Base-by-base conservation (phyloP, 1,140 invertebrate species). In the Pogonomyrmex barbatus region DNA sequence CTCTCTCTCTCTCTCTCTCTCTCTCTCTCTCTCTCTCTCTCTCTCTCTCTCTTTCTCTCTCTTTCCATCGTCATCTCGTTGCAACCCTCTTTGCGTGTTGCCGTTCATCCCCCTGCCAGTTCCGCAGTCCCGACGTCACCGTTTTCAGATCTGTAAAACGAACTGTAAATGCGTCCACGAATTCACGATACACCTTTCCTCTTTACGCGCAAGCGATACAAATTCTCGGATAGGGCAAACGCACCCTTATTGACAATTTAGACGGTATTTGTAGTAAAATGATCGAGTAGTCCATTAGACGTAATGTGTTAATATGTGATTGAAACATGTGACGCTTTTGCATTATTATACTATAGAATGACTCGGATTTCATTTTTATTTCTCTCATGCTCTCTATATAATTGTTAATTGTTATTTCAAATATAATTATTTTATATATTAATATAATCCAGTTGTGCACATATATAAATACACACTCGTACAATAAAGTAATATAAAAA, bases 11-110 rank as follows among this genome's bases (percentile, higher is more conserved):
- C 78, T 62, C 17, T 86, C 54, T 79, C 8, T 36, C 70, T 88
- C 50, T 84, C 56, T 58, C 56, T 71, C 42, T 81, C 79, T 89
- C 39, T 56, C 45, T 50, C 85, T 65, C 81, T 67, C 65, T 83
- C 84, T 86, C 78, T 76, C 60, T 54, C 68, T 63, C 65, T 83
- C 76, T n/a, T 47, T 30, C 73, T 33, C 71, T 87, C 78, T 68
- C 82, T 60, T 36, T 87, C 62, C 24, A 24, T 24, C 24, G 24
- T 24, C 60, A 30, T 75, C 60, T 36, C 36, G 62, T 67, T 52
- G 54, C 67, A 67, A 81, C 70, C 65, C 67, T 8, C n/a, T 58
- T 68, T 52, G 14, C 24, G 24, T 24, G 12, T 9, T 47, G 12
- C 56, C 68, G 17, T 58, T 85, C 75, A 63, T 42, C 62, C 54